Conservation (phyloP, 2,888 invertebrate species). For the Maniola hyperantus region DNA sequence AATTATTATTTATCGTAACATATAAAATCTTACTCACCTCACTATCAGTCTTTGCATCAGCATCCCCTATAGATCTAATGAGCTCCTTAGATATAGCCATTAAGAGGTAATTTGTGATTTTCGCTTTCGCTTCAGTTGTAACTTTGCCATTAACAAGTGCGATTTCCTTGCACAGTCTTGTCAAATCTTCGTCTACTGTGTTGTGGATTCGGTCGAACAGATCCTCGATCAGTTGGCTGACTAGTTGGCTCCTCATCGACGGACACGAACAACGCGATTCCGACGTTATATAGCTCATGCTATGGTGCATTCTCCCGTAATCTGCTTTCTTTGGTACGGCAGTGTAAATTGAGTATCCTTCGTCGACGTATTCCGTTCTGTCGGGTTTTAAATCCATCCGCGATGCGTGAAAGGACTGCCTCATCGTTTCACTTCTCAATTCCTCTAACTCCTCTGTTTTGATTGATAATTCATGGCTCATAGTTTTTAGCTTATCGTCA, state of each 20-base stretch:
- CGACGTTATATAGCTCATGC: slow-evolving; percentile 74
- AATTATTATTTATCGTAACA: slow-evolving; percentile 34
- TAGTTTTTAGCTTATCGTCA: slow-evolving; percentile 80
- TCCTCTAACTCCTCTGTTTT: slow-evolving; percentile 80
- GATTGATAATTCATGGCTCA: slow-evolving; percentile 82
- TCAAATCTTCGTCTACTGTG: slow-evolving; percentile 68
- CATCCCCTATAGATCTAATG: slow-evolving; percentile 77
- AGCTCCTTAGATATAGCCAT: slow-evolving; percentile 80
- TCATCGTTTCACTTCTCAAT: slow-evolving; percentile 71
- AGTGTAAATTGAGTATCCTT: slow-evolving; percentile 75
- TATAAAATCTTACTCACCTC: slow-evolving; percentile 63
- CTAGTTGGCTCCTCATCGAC: slow-evolving; percentile 73
- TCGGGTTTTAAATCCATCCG: slow-evolving; percentile 74
- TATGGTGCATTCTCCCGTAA: slow-evolving; percentile 75
- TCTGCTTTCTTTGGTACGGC: slow-evolving; percentile 77
- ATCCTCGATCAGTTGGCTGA: slow-evolving; percentile 75
- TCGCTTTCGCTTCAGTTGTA: slow-evolving; percentile 72
- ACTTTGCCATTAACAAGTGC: slow-evolving; percentile 59
- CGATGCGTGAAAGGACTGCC: slow-evolving; percentile 72
- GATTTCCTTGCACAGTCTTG: slow-evolving; percentile 69
- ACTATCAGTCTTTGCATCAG: slow-evolving; percentile 79
- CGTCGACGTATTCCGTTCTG: slow-evolving; percentile 74
- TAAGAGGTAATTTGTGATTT: slow-evolving; percentile 78
- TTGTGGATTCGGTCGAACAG: slow-evolving; percentile 74
- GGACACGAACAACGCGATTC: slow-evolving; percentile 75